Conservation (phyloP, 2,888 invertebrate species). For the Drosophila demipolita region DNA sequence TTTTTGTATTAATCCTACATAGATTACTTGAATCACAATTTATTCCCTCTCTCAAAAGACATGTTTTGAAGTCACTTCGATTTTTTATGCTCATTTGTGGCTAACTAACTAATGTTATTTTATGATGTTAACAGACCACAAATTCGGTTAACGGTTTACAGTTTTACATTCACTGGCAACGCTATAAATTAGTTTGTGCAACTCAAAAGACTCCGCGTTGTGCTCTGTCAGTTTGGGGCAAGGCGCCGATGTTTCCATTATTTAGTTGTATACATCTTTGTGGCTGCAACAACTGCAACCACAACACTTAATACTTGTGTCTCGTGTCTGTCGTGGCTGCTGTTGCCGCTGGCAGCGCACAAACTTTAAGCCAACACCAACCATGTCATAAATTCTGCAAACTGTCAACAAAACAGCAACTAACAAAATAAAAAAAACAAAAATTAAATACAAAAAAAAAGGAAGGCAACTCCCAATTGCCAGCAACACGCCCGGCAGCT, state of each 20-base stretch:
- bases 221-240: slow-evolving; percentile 55
- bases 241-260: slow-evolving; percentile 69
- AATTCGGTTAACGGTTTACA: slow-evolving; percentile 10
- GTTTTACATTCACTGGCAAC: slow-evolving; percentile 47
- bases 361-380: slow-evolving; percentile 61
- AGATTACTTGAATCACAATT: too few relatives aligned
- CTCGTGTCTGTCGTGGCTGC: slow-evolving; percentile 1
- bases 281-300: slow-evolving; percentile 33
- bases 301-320: slow-evolving; percentile 22
- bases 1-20: background rate
- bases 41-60: background rate
- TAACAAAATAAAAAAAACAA: slow-evolving; percentile 7
- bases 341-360: slow-evolving; percentile 40
- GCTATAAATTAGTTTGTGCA: slow-evolving; percentile 56
- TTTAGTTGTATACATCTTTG: slow-evolving; percentile 60
- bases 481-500: slow-evolving; percentile 66
- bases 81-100: slow-evolving; percentile 1
- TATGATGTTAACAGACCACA: slow-evolving; percentile 14
- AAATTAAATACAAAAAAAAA: slow-evolving; percentile 9
- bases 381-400: slow-evolving; percentile 71
- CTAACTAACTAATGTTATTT: background rate
- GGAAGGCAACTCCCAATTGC: slow-evolving; percentile 31
- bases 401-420: slow-evolving; percentile 67
- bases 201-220: slow-evolving; percentile 43
- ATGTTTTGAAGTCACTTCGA: background rate